Evolutionary conservation across 1,140 invertebrate species (phyloP), one percentile per base, ranked within the genome.

Genomic region (Caerostris darwini): DNA sequence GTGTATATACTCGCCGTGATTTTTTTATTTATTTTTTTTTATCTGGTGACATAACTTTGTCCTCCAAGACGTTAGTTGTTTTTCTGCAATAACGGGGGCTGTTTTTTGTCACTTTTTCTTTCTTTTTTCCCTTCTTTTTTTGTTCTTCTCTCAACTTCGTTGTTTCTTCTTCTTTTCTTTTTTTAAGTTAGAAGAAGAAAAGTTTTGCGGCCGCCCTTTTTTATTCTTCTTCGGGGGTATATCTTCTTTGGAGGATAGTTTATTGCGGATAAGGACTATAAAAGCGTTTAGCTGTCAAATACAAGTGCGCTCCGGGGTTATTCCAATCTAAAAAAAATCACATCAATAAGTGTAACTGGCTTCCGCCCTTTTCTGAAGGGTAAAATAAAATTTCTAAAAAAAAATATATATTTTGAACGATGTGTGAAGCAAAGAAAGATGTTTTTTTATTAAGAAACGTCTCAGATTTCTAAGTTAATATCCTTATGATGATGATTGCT

Each of bases 201-300:
- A 92, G 77, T 92, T 92, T 34, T 91, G 69, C 14, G 69, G 69
- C 90, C 50, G 12, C 90, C 71, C 34, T 12, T 50, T 77, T 50
- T 77, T 85, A 71, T 93, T 87, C 69, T 87, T 87, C 64, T 86
- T 14, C n/a, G 12, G 58, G n/a, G 17, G 10, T 77, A 34, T 34
- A 71, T 85, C 64, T 50, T 83, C 56, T 87, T 87, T 50, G 58
- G 54, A 77, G 83, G 92, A 71, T 86, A 50, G 82, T 93, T 93
- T 93, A 93, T 87, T 64, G 85, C 64, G 64, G 54, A 93, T 93
- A 87, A 93, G 77, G 92, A 93, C 92, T 87, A 93, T 93, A 93
- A 93, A 93, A 93, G 92, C 92, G 83, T 93, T 93, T 93, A 93
- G 92, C 92, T 93, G 92, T 93, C 92, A 93, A 87, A 56, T 56